These are phyloP conservation scores for Pogoniulus pusillus DNA, from an alignment of 2,797 vertebrate species.

Conservation along the genomic window DNA sequence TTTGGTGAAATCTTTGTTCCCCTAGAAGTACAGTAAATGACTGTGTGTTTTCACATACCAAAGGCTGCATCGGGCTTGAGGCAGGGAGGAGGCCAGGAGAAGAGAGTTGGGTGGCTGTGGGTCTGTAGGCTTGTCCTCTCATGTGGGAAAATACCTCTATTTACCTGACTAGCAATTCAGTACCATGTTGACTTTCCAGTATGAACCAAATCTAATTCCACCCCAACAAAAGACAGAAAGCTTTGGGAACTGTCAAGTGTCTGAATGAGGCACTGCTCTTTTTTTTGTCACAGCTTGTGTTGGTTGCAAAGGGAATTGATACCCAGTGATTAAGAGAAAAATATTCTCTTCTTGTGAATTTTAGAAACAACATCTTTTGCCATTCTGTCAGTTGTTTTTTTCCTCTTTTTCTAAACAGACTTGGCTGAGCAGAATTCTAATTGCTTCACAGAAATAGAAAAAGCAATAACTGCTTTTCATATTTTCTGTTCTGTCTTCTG, in stretches of 20 bases:
- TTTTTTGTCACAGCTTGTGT: conserved; percentile 38
- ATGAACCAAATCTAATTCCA: conserved; percentile 9
- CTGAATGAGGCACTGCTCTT: conserved; percentile 30
- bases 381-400: neutral
- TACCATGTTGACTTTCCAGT: neutral
- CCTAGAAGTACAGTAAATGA: neutral
- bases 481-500: conserved; percentile 6
- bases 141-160: neutral
- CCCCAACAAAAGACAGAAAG: neutral
- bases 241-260: conserved; percentile 1
- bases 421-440: conserved; percentile 8
- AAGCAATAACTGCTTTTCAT: neutral
- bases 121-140: neutral
- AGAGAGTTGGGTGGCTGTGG: neutral
- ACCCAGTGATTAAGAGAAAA: neutral
- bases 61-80: neutral
- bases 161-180: neutral
- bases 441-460: neutral
- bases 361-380: neutral
- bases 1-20: neutral
- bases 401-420: neutral
- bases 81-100: rapidly evolving
- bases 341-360: conserved; percentile 14
- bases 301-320: conserved; percentile 42
- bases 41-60: neutral